Conservation (phyloP, 2,113 vertebrate species). For the Dipodomys spectabilis region DNA sequence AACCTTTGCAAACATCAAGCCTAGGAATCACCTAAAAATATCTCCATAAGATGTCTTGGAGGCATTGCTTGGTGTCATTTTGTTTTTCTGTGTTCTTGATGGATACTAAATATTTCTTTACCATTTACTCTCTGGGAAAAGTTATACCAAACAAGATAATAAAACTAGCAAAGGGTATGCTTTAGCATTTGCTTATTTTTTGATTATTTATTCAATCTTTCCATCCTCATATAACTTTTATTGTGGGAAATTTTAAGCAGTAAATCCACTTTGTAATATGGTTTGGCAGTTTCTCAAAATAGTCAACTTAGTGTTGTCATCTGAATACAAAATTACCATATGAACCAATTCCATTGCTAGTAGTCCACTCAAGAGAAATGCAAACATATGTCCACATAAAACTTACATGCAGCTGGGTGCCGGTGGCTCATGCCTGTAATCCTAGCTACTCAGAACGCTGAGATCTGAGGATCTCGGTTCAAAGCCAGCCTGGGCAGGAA, state of each 20-base stretch:
- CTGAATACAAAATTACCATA: constrained; percentile 50
- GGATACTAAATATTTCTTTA: constrained; percentile 27
- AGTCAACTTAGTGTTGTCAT: constrained; percentile 38
- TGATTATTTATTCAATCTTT: constrained; percentile 39
- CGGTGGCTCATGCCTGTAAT: no score
- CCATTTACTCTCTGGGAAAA: not conserved
- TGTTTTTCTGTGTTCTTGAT: not conserved
- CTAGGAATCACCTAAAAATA: not conserved
- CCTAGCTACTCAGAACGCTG: no score
- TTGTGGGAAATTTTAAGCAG: constrained; percentile 55
- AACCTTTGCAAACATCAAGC: not conserved
- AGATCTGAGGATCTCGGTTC: no score
- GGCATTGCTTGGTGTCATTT: not conserved
- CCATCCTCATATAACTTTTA: constrained; percentile 31
- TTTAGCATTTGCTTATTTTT: constrained; percentile 49
- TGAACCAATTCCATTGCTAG: constrained; percentile 30
- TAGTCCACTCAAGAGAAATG: constrained; percentile 53
- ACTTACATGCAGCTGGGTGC: no score
- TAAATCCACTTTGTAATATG: constrained; percentile 55
- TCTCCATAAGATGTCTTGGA: not conserved
- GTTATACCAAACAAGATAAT: constrained; percentile 23
- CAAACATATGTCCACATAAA: constrained; percentile 62
- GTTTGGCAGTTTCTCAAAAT: constrained; percentile 53
- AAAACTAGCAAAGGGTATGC: not conserved
- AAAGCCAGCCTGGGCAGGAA: no score